Evolutionary conservation across 2,888 invertebrate genomes (phyloP).

Genomic region (Synergus japonicus): DNA sequence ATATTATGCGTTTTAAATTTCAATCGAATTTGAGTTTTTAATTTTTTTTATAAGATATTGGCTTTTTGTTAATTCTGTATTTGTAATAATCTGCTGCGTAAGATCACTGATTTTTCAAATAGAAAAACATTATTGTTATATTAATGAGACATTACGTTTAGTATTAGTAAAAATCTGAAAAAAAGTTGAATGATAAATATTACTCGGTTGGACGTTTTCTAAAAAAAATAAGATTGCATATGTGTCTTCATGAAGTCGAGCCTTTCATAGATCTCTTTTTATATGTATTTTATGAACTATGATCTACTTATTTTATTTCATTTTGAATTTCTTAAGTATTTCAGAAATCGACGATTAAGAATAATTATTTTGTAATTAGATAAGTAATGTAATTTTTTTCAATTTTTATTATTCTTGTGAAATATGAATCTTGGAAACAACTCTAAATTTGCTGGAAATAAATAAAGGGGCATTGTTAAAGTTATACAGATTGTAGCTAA

Average conservation of each 20-base stretch:
- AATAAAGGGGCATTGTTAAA: constrained; percentile 75
- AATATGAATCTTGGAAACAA: constrained; percentile 52
- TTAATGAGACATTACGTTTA: not conserved
- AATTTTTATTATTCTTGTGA: constrained; percentile 62
- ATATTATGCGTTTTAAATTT: constrained; percentile 10
- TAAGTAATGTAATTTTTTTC: constrained; percentile 1
- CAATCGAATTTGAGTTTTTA: not conserved
- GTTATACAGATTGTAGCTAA: constrained; percentile 60
- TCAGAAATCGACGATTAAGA: not conserved
- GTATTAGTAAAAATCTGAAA: not conserved
- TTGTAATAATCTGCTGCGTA: not conserved
- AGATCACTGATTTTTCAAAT: not conserved
- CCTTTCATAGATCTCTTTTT: constrained; percentile 15
- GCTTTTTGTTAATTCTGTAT: not conserved
- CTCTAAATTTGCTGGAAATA: constrained; percentile 61
- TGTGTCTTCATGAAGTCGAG: constrained; percentile 8
- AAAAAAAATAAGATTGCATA: constrained; percentile 20
- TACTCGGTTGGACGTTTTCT: not conserved
- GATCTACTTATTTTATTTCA: constrained; percentile 23
- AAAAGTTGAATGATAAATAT: not conserved
- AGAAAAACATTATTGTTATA: not conserved
- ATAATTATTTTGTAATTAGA: constrained; percentile 11
- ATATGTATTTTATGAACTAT: constrained; percentile 19
- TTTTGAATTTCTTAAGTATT: not conserved
- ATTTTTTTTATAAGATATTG: not conserved